Conservation (phyloP, 2,888 invertebrate genomes). For the Ochlodes sylvanus region DNA sequence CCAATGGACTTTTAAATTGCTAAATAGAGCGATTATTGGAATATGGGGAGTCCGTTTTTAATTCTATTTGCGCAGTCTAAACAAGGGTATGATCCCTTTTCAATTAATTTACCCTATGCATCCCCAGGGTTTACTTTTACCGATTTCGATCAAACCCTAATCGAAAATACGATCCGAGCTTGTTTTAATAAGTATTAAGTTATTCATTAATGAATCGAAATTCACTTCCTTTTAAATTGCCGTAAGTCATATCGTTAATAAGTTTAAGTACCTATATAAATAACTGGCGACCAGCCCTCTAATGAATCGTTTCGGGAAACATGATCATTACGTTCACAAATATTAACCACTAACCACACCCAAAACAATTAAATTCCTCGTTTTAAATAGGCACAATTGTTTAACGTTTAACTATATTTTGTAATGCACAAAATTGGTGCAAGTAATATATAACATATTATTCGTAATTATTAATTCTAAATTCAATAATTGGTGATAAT, state of each 20-base stretch:
- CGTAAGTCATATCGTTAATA: neutral
- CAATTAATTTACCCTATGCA: slow-evolving; percentile 68
- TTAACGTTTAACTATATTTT: no score
- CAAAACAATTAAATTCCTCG: no score
- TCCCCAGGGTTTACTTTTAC: slow-evolving; percentile 59
- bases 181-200: slow-evolving; percentile 13
- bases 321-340: no score
- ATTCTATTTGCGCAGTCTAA: slow-evolving; percentile 78
- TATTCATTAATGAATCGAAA: slow-evolving; percentile 12
- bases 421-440: no score
- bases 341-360: no score
- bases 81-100: slow-evolving; percentile 74
- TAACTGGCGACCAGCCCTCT: no score
- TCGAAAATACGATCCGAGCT: slow-evolving; percentile 50
- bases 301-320: no score
- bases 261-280: no score
- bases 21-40: slow-evolving; percentile 72
- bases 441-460: no score
- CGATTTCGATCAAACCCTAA: slow-evolving; percentile 59
- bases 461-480: no score
- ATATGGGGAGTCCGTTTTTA: slow-evolving; percentile 65
- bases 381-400: no score
- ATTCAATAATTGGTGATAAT: no score
- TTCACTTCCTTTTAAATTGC: neutral
- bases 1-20: slow-evolving; percentile 52